phyloP scores from a whole-genome alignment of 2,797 vertebrate species.

The Lophotriccus pileatus region DNA sequence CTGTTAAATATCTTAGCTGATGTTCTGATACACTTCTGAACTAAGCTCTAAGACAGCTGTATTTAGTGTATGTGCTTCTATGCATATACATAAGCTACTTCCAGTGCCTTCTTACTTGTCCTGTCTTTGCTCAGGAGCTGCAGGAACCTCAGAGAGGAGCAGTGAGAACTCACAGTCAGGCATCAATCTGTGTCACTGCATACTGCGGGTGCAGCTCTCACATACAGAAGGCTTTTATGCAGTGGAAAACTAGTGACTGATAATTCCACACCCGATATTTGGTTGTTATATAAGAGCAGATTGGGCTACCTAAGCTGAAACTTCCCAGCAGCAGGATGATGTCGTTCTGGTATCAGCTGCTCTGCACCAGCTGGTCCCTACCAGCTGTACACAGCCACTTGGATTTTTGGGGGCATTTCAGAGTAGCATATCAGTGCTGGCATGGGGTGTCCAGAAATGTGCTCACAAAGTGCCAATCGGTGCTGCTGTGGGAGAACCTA shows the following conservation, averaged over 20 bases:
- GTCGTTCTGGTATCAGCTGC: neutral
- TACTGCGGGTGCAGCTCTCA: accelerated
- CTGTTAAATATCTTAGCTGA: neutral
- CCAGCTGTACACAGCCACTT: neutral
- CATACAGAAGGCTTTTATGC: neutral
- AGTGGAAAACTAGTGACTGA: neutral
- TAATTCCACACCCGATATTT: neutral
- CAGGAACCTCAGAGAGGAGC: neutral
- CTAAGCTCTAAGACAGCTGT: neutral
- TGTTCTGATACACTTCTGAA: neutral
- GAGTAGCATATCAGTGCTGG: accelerated
- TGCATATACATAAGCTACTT: neutral
- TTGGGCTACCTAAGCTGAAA: neutral
- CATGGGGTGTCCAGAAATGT: accelerated
- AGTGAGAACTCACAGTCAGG: neutral
- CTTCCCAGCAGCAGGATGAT: neutral
- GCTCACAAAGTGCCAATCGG: accelerated
- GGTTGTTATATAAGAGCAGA: neutral
- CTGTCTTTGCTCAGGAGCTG: neutral
- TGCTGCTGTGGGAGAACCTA: neutral
- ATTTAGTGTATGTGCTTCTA: neutral
- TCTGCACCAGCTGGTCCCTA: neutral
- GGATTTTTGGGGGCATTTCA: neutral
- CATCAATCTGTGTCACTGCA: neutral
- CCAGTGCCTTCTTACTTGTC: neutral